phyloP scores from a whole-genome alignment of 1,140 invertebrate species.

The Thalassaphorura encarpata region DNA sequence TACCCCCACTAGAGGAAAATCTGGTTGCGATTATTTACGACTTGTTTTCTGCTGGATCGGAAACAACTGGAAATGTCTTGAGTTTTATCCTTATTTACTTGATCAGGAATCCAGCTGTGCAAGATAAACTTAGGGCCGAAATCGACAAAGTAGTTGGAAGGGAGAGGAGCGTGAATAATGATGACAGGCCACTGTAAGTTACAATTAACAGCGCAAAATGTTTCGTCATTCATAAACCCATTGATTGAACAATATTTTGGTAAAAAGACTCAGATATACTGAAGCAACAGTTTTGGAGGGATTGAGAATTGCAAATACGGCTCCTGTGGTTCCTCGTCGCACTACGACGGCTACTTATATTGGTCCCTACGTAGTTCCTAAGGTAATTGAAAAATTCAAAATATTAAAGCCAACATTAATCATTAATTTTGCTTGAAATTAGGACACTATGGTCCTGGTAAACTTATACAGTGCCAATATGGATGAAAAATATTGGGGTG shows the following conservation, averaged over 20 bases:
- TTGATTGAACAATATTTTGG: too few species aligned
- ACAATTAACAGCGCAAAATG: background rate
- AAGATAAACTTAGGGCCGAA: background rate
- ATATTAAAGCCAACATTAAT: background rate
- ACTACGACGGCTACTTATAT: background rate
- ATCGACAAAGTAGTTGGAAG: background rate
- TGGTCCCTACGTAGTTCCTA: background rate
- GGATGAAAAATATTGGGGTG: background rate
- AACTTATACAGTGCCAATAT: conserved; percentile 33
- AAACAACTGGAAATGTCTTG: background rate
- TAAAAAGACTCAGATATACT: background rate
- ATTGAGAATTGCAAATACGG: background rate
- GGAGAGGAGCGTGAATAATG: background rate
- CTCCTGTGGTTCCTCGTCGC: background rate
- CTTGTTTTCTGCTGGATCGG: background rate
- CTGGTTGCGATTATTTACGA: background rate
- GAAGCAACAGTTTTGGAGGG: background rate
- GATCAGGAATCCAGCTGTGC: background rate
- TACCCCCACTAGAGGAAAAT: background rate
- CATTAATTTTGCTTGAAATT: background rate
- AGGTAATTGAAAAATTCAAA: background rate
- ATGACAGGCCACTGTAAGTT: background rate
- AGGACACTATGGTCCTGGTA: conserved; percentile 41
- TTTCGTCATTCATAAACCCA: too few species aligned
- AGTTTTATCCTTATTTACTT: background rate